Base-by-base conservation (phyloP, 2,113 vertebrate species). In the Semicossyphus pulcher region DNA sequence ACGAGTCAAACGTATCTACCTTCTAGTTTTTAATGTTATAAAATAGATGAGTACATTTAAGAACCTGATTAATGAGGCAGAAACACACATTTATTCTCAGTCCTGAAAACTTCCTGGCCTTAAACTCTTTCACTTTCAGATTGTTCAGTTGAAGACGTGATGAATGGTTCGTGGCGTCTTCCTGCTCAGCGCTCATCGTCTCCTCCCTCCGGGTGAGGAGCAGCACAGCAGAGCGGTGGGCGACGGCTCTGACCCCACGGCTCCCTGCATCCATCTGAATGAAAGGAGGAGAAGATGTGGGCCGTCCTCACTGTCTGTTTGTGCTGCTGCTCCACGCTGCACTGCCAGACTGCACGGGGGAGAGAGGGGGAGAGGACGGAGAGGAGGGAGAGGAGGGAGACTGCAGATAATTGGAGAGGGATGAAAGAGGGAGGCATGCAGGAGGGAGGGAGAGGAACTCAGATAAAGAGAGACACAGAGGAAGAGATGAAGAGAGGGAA, bases 251-350 rank as follows among this genome's bases (percentile, higher is more conserved):
- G 59, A 81, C 80, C 75, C n/a, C 3, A 1, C 12, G 20, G 76
- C 49, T 18, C 71, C 64, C 44, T 7, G 61, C 78, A 78, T 77
- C 64, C 65, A 69, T 83, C 65, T 62, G 68, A 63, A 76, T 79
- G 47, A 76, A 76, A 85, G 68, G 16, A 26, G 58, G 63, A 23
- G n/a, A 71, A 65, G 74, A 36, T 59, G 80, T 77, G 72, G 80
- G 68, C 68, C 61, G 71, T 39, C 51, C 5, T 10, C 34, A 0
- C 34, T 44, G 77, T 62, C 57, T 49, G 59, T n/a, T 64, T 45
- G 21, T n/a, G n/a, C n/a, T n/a, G n/a, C n/a, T n/a, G n/a, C n/a
- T n/a, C n/a, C n/a, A n/a, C n/a, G 80, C 48, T 69, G 25, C 15
- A 12, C 52, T 29, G 71, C 63, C 76, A 66, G 80, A 65, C 48